Evolutionary conservation across 2,113 vertebrate genomes (phyloP), one percentile per base, ranked within the genome.

Genomic region (Atherinomorus stipes): DNA sequence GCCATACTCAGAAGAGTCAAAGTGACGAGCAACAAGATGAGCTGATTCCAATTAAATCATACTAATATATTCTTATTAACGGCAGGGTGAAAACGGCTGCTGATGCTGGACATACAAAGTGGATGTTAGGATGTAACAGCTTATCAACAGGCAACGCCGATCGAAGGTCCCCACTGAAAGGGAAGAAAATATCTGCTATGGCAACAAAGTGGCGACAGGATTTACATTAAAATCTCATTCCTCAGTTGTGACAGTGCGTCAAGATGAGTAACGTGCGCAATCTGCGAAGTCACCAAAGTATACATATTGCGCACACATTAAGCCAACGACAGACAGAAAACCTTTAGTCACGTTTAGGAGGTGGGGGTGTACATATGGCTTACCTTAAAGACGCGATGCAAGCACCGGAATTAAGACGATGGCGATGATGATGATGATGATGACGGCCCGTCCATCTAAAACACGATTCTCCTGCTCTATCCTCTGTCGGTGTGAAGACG

Each of bases 121-220:
- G 50, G 73, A 49, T 54, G 78, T 80, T 37, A 31, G 68, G 69
- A 88, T 74, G 74, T 80, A 73, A 85, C 72, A 85, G 75, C 83
- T 92, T 76, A 91, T 92, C 89, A 93, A 90, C 92, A 91, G 90
- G 89, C 92, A 88, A 85, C 87, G 84, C 84, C 86, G 76, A 81
- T 74, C 62, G 65, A 80, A 77, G 78, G 63, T 76, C 84, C 76
- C 75, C 52, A 5, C 64, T 61, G 71, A 52, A 80, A 15, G 65
- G 70, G 69, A 84, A 73, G 72, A 67, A 80, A 77, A 74, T 54
- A 49, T 62, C 73, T 66, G 75, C 77, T 84, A 79, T 86, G 66
- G 86, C 85, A 81, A 91, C 85, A 77, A 85, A 90, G 82, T 86
- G 74, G 26, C 64, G 45, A 23, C 69, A 70, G 70, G 76, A 84